Evolutionary conservation across 2,888 invertebrate species (phyloP).

Genomic region (Cephalotes varians): DNA sequence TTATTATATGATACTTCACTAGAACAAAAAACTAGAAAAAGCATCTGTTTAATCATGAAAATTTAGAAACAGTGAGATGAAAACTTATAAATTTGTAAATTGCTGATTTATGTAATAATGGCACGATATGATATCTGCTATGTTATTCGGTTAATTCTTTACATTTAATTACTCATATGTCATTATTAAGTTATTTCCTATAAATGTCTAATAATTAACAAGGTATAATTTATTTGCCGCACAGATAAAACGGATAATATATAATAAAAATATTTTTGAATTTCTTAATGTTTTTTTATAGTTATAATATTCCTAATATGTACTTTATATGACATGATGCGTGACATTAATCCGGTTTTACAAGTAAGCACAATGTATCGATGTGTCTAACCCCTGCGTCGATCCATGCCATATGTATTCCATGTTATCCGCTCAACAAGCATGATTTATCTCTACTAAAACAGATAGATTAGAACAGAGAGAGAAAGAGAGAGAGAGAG

Average conservation of each 20-base stretch:
- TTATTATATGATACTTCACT: not conserved
- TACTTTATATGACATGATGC: not conserved
- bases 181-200: not conserved
- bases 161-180: not conserved
- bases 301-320: not conserved
- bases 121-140: not conserved
- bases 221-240: not conserved
- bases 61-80: not conserved
- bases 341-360: conserved; percentile 33
- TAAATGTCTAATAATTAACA: not conserved
- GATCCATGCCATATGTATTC: conserved; percentile 17
- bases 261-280: not conserved
- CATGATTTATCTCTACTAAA: conserved; percentile 43
- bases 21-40: not conserved
- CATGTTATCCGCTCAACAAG: conserved; percentile 46
- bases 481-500: conserved; percentile 32
- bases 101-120: not conserved
- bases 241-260: not conserved
- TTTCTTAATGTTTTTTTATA: not conserved
- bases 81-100: conserved; percentile 5
- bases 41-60: conserved; percentile 4
- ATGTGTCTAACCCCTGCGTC: not conserved
- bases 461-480: conserved; percentile 31
- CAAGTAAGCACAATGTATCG: conserved; percentile 18
- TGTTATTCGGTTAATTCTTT: not conserved